These are phyloP conservation scores for Tenebrio molitor DNA, from an alignment of 1,140 invertebrate genomes.

Conservation along the genomic window DNA sequence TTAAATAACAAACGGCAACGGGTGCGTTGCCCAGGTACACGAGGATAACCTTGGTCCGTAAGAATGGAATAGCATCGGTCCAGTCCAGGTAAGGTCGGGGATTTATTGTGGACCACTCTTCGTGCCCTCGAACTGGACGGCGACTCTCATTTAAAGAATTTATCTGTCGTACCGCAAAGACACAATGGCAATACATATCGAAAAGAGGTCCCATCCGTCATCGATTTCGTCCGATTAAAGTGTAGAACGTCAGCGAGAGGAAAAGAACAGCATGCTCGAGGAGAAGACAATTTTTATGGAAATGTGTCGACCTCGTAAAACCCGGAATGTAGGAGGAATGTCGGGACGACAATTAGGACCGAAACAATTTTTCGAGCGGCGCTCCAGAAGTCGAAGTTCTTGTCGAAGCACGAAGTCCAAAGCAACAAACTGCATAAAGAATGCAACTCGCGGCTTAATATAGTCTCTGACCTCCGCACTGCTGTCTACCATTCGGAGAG, in stretches of 20 bases:
- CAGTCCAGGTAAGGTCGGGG: conserved; percentile 60
- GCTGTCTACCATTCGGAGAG: conserved; percentile 44
- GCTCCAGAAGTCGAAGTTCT: neutral
- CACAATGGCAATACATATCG: conserved; percentile 8
- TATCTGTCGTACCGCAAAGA: conserved; percentile 21
- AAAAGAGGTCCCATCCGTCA: neutral
- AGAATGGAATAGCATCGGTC: conserved; percentile 56
- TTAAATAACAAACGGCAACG: conserved; percentile 54
- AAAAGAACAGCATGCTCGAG: no score
- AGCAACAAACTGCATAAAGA: conserved; percentile 43
- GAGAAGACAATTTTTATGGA: neutral
- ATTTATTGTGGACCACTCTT: conserved; percentile 59
- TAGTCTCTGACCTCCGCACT: conserved; percentile 53
- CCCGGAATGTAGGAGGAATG: neutral
- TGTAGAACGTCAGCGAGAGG: no score
- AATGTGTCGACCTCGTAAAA: neutral
- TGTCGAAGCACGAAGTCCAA: conserved; percentile 24
- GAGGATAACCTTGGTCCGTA: conserved; percentile 58
- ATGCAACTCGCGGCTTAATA: conserved; percentile 53
- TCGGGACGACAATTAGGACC: neutral
- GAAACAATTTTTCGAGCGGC: neutral
- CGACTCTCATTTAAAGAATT: conserved; percentile 54
- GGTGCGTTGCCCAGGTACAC: conserved; percentile 58
- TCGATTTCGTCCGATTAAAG: no score
- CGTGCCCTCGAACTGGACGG: conserved; percentile 30